Evolutionary conservation across 1,140 invertebrate genomes (phyloP).

Genomic region (Anoplolepis gracilipes): DNA sequence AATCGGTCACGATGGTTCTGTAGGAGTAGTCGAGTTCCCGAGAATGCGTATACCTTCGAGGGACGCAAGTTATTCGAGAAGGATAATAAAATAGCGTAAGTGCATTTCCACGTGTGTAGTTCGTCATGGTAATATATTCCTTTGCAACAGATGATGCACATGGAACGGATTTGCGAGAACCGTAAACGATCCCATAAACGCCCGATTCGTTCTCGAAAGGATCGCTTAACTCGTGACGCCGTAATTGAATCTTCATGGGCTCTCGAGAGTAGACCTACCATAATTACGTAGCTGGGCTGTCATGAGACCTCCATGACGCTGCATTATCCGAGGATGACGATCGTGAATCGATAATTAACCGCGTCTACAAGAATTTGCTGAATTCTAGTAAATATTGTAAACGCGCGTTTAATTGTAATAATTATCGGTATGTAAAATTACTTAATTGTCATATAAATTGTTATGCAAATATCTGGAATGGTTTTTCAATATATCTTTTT

Average conservation of each 20-base stretch:
- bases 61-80: background rate
- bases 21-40: background rate
- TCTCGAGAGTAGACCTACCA: slow-evolving; percentile 47
- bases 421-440: slow-evolving; percentile 31
- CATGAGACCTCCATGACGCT: slow-evolving; percentile 6
- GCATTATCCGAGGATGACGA: slow-evolving; percentile 4
- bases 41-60: background rate
- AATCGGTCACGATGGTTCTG: background rate
- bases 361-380: slow-evolving; percentile 12
- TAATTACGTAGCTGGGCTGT: slow-evolving; percentile 50
- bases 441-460: background rate
- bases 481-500: background rate
- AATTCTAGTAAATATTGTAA: slow-evolving; percentile 45
- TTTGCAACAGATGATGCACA: background rate
- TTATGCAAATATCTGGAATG: background rate
- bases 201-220: slow-evolving; percentile 13
- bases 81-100: background rate
- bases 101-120: background rate
- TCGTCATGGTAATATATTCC: background rate
- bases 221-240: background rate
- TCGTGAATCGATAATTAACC: slow-evolving; percentile 64
- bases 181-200: slow-evolving; percentile 22
- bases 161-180: slow-evolving; percentile 12
- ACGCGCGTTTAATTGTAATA: slow-evolving; percentile 48
- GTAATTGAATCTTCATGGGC: slow-evolving; percentile 66